Percentiles rank a stretch among this genome's conserved stretches.
phyloP scores from a whole-genome alignment of 2,797 vertebrate genomes.

The Danio kyathit region DNA sequence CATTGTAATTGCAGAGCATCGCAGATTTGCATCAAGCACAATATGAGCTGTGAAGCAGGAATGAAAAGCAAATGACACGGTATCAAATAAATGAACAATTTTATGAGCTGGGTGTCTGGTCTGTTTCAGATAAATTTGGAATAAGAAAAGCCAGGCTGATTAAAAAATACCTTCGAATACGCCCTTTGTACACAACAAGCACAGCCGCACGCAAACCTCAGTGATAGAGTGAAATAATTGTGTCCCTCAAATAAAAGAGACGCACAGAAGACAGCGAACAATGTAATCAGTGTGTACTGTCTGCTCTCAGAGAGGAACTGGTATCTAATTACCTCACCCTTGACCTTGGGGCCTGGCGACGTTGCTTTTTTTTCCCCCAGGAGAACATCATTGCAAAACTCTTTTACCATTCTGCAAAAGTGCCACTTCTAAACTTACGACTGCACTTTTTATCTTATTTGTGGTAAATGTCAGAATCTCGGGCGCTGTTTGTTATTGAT shows the following conservation, averaged over 20 bases:
- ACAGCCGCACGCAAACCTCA: slow-evolving; percentile 36
- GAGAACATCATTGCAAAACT: slow-evolving; percentile 4
- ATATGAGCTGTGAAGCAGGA: slow-evolving; percentile 57
- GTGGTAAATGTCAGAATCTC: slow-evolving; percentile 73
- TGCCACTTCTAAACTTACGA: slow-evolving; percentile 66
- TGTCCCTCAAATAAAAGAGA: slow-evolving; percentile 54
- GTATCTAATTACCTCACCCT: slow-evolving; percentile 74
- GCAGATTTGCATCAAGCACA: slow-evolving; percentile 55
- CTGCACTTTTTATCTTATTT: slow-evolving; percentile 56
- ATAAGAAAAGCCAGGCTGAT: slow-evolving; percentile 57
- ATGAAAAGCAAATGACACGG: slow-evolving; percentile 55
- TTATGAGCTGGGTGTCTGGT: slow-evolving; percentile 53
- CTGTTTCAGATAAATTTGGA: slow-evolving; percentile 53
- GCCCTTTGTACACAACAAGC: slow-evolving; percentile 51
- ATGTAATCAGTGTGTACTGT: slow-evolving; percentile 69
- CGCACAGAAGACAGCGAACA: slow-evolving; percentile 66
- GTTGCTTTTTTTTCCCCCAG: not conserved
- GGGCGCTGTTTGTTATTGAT: slow-evolving; percentile 59
- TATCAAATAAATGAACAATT: slow-evolving; percentile 54
- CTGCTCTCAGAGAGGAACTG: slow-evolving; percentile 61
- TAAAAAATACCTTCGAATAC: slow-evolving; percentile 49
- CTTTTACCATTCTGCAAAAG: slow-evolving; percentile 67
- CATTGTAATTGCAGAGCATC: slow-evolving; percentile 43
- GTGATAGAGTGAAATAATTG: slow-evolving; percentile 57
- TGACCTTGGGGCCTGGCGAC: slow-evolving; percentile 65